Percentiles rank a stretch among this genome's conserved stretches.
phyloP scores from a whole-genome alignment of 92 coral and sea anemone genomes.

The Scolanthus callimorphus region DNA sequence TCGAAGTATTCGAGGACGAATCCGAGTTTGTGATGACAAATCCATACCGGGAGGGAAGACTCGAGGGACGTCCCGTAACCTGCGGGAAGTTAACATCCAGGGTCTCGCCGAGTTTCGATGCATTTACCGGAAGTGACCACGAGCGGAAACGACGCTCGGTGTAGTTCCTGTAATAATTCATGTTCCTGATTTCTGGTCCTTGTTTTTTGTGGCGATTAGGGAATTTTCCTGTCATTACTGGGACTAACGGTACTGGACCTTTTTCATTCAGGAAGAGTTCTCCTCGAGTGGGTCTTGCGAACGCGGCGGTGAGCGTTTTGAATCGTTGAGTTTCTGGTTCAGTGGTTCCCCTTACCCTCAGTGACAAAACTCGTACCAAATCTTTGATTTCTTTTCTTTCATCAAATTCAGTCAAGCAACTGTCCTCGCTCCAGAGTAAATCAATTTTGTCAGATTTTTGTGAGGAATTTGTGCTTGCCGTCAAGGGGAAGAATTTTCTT shows the following conservation, averaged over 20 bases:
- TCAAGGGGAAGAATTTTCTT: background rate
- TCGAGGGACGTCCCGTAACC: background rate
- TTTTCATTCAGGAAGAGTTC: slow-evolving; percentile 55
- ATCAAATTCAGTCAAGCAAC: background rate
- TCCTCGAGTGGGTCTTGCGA: slow-evolving; percentile 75
- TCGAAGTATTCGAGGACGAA: no score
- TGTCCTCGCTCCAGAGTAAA: slow-evolving; percentile 7
- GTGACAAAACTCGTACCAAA: slow-evolving; percentile 44
- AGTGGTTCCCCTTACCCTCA: slow-evolving; percentile 32
- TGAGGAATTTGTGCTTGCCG: no score
- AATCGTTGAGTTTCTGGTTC: background rate
- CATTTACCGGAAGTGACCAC: background rate
- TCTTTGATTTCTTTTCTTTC: slow-evolving; percentile 16
- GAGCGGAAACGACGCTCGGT: background rate
- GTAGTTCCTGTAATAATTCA: background rate
- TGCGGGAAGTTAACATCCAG: background rate
- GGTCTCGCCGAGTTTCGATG: background rate
- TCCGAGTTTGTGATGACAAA: no score
- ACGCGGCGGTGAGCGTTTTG: slow-evolving; percentile 46
- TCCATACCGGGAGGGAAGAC: no score
- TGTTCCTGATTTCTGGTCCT: background rate
- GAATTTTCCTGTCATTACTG: background rate
- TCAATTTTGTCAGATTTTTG: slow-evolving; percentile 4
- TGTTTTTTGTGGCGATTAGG: background rate
- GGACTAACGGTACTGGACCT: slow-evolving; percentile 37